Percentiles rank a stretch among this genome's conserved stretches.
phyloP scores from a whole-genome alignment of 1,140 invertebrate genomes.

The Apis florea region DNA sequence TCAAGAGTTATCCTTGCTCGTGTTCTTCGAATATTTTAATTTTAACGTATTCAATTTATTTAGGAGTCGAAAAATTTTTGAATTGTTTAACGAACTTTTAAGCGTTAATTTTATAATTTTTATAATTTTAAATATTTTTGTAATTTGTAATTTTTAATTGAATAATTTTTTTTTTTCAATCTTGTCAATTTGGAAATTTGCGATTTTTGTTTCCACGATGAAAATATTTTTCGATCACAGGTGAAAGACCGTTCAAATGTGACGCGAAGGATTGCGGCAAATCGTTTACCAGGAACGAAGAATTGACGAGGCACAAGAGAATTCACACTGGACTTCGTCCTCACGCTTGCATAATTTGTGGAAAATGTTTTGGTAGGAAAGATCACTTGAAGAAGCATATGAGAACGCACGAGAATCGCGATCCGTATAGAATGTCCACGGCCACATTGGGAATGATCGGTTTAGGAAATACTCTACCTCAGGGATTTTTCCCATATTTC shows the following conservation, averaged over 20 bases:
- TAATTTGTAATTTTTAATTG: too few species aligned
- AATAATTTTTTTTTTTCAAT: too few species aligned
- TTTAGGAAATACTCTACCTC: neutral
- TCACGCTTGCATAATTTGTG: slow-evolving; percentile 89
- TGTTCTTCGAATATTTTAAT: neutral
- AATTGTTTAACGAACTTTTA: neutral
- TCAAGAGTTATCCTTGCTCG: too few species aligned
- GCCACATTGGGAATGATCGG: slow-evolving; percentile 40
- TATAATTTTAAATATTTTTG: too few species aligned
- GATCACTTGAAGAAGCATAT: slow-evolving; percentile 93
- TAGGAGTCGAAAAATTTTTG: too few species aligned
- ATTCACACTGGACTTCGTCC: slow-evolving; percentile 93
- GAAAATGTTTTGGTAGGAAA: slow-evolving; percentile 93
- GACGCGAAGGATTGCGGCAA: slow-evolving; percentile 91
- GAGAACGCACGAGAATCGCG: slow-evolving; percentile 83
- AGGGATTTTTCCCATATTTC: slow-evolving; percentile 31
- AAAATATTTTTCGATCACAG: slow-evolving; percentile 77
- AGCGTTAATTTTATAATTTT: neutral
- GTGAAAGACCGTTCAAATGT: slow-evolving; percentile 93
- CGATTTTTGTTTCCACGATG: neutral
- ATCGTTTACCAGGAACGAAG: slow-evolving; percentile 95
- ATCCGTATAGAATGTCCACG: slow-evolving; percentile 56
- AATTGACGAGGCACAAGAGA: slow-evolving; percentile 93
- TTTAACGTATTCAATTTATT: neutral
- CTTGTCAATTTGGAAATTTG: too few species aligned